A percentile compares a stretch with the other conserved stretches of the same genome.
Conservation (phyloP, 2,113 vertebrate genomes). For the Halcyon senegalensis region DNA sequence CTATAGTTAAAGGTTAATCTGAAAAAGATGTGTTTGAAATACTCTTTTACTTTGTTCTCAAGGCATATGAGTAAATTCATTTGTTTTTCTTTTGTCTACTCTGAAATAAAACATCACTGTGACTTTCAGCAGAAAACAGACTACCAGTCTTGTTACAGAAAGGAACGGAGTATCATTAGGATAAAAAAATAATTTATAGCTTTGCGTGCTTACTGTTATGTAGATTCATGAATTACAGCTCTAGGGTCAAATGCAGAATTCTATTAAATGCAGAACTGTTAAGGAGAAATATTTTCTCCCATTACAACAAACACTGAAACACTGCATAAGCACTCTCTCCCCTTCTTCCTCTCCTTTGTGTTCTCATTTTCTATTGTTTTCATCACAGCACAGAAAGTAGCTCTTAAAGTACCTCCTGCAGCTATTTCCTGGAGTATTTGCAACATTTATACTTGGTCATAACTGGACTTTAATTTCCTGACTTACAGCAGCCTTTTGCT, state of each 20-base stretch:
- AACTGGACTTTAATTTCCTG: neutral
- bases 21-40: neutral
- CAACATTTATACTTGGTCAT: neutral
- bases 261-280: neutral
- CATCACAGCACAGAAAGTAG: neutral
- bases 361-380: slow-evolving; percentile 7
- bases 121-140: slow-evolving; percentile 30
- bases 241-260: neutral
- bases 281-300: neutral
- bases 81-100: neutral
- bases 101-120: neutral
- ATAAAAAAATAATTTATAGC: neutral
- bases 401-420: neutral
- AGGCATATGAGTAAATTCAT: neutral
- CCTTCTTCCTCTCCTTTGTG: neutral
- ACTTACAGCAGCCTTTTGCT: neutral
- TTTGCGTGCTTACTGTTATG: neutral
- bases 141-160: neutral
- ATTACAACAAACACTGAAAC: neutral
- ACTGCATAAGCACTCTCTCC: neutral
- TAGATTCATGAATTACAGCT: neutral
- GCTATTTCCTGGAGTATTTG: neutral
- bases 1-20: neutral
- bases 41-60: slow-evolving; percentile 14
- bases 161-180: neutral